Evolutionary conservation across 2,113 vertebrate genomes (phyloP), one percentile per base, ranked within the genome.

Genomic region (Malurus elegans): DNA sequence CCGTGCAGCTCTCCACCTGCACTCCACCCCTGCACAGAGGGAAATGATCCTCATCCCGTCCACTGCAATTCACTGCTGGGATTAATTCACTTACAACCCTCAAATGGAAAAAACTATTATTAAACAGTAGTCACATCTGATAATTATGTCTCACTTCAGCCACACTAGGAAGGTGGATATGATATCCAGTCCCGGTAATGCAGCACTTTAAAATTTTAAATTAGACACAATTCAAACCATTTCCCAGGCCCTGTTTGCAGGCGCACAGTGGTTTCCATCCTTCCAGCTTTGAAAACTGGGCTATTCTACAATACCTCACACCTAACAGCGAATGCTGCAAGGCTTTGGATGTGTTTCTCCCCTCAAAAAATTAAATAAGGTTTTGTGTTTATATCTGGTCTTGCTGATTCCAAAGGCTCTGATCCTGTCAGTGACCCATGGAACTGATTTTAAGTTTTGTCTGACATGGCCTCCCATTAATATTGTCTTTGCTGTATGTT

Each of bases 31-130:
- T 79, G 24, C 14, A 6, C 18, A 8, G 34, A 71, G 61, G 69
- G 84, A 72, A 89, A 89, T 28, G 36, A 85, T 85, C 84, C 42
- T 81, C 51, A 62, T 70, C 50, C 70, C 16, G 10, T 48, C 72
- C 89, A 81, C 45, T 26, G 57, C 48, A 69, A 69, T 42, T 38
- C 38, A 29, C 50, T 65, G 74, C 48, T 31, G 90, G 50, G 48
- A 65, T 86, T 93, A 56, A 81, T 88, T 90, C 44, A 48, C 36
- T 71, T 80, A 73, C 4, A 3, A 51, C 56, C 62, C 42, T 40
- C 45, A 36, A 84, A 71, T 60, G 51, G 93, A 94, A 94, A 32
- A 91, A 94, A 86, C 58, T 82, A 66, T 83, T 94, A 70, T 78
- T 90, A 80, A 90, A 78, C 24, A 71, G 56, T n/a, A 84, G 64